Percentiles rank a stretch among this genome's conserved stretches.
Conservation (phyloP, 2,797 vertebrate genomes). For the Tarsius wallacei region DNA sequence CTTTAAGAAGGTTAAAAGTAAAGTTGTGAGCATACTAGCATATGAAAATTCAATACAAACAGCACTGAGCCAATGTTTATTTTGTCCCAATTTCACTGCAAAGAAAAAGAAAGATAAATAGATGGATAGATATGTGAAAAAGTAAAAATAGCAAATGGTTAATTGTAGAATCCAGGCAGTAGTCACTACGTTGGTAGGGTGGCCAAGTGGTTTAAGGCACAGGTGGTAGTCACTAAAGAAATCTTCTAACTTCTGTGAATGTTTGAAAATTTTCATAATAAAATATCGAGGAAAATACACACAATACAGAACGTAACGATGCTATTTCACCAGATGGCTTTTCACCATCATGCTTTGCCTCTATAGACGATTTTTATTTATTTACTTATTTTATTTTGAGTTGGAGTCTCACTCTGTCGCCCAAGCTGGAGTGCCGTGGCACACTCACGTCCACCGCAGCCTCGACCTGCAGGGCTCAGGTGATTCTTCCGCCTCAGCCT, state of each 20-base stretch:
- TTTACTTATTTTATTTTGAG: neutral
- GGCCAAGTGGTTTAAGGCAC: too few relatives aligned
- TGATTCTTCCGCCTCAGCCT: neutral
- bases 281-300: neutral
- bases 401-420: neutral
- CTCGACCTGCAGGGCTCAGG: neutral
- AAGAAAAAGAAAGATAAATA: neutral
- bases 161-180: neutral
- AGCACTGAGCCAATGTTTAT: neutral
- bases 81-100: neutral
- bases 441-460: neutral
- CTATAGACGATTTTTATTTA: neutral
- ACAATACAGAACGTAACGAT: neutral
- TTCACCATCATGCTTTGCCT: neutral
- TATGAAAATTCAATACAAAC: neutral
- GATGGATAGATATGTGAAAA: neutral
- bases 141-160: constrained; percentile 2
- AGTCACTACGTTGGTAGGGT: too few relatives aligned
- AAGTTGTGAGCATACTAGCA: neutral
- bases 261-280: neutral
- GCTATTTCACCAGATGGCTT: neutral
- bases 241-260: constrained; percentile 25
- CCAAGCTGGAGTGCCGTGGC: neutral
- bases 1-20: neutral
- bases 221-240: neutral